phyloP scores from a whole-genome alignment of 2,888 invertebrate species.

The Allacma fusca region DNA sequence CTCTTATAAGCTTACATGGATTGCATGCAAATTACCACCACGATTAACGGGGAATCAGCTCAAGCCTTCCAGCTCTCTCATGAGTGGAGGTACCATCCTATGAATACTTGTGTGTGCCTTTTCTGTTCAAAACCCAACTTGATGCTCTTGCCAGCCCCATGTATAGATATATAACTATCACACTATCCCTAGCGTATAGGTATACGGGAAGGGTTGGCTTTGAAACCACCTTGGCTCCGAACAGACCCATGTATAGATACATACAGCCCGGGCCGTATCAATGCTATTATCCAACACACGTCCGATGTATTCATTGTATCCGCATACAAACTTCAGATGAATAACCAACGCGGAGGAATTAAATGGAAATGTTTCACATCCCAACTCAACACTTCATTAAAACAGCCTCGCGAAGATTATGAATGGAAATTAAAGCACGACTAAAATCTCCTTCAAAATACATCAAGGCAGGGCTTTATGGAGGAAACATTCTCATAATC shows the following conservation, averaged over 20 bases:
- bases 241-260: background rate
- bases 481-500: constrained; percentile 16
- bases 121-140: too few species aligned
- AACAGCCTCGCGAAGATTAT: constrained; percentile 30
- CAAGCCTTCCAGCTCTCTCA: constrained; percentile 2
- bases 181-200: too few species aligned
- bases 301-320: constrained; percentile 3
- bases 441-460: constrained; percentile 17
- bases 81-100: background rate
- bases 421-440: constrained; percentile 42
- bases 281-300: background rate
- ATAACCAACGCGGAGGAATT: constrained; percentile 39
- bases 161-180: too few species aligned
- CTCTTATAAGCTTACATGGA: constrained; percentile 33
- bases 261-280: too few species aligned
- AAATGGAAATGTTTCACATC: constrained; percentile 46
- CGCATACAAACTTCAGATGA: constrained; percentile 33
- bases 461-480: constrained; percentile 11
- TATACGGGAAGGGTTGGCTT: too few species aligned
- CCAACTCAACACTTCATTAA: constrained; percentile 45
- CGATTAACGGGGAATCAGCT: constrained; percentile 35
- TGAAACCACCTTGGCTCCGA: too few species aligned
- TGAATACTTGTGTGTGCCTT: too few species aligned
- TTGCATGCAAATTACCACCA: constrained; percentile 49
- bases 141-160: too few species aligned